Conservation (phyloP, 1,140 invertebrate species). For the Drosophila pseudoobscura region DNA sequence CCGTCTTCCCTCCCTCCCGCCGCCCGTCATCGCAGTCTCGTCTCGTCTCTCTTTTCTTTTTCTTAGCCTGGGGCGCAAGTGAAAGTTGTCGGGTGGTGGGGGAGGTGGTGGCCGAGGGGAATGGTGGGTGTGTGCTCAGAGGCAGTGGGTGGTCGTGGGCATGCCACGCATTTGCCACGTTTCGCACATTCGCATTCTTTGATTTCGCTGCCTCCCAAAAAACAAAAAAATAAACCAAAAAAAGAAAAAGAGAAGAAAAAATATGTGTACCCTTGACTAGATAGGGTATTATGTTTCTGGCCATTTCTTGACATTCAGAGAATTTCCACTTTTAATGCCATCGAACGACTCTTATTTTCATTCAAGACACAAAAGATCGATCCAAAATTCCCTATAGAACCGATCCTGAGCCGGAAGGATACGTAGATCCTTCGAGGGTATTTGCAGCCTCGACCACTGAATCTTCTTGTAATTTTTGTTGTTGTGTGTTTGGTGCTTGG, state of each 20-base stretch:
- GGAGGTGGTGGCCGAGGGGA: neutral
- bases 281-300: no score
- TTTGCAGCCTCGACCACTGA: no score
- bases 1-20: conserved; percentile 4
- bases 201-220: conserved; percentile 44
- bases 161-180: conserved; percentile 54
- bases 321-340: no score
- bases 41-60: conserved; percentile 27
- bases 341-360: no score
- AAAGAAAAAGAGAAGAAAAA: neutral
- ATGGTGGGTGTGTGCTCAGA: neutral
- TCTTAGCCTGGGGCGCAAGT: conserved; percentile 63
- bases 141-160: neutral
- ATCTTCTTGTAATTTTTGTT: conserved; percentile 36
- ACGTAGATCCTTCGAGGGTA: no score
- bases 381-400: no score
- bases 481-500: conserved; percentile 41
- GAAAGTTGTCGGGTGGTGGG: conserved; percentile 43
- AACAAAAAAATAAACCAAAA: conserved; percentile 9
- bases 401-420: neutral
- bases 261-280: conserved; percentile 2
- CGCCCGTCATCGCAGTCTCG: no score
- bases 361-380: no score
- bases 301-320: no score
- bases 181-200: conserved; percentile 61